Conservation (phyloP, 1,140 invertebrate genomes). For the Liolophura sinensis region DNA sequence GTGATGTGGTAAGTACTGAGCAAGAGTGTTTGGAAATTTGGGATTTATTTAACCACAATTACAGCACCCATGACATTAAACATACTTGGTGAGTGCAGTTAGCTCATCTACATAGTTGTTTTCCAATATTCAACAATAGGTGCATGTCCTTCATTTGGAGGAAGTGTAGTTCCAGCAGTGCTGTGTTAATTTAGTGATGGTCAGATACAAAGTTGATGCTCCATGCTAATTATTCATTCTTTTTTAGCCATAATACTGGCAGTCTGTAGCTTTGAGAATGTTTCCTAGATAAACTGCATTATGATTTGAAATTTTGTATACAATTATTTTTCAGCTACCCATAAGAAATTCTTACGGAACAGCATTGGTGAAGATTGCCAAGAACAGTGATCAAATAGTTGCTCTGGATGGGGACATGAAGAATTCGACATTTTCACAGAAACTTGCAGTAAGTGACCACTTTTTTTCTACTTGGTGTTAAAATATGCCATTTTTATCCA, state of each 20-base stretch:
- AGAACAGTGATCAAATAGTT: conserved; percentile 80
- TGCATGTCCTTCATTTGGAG: too few species aligned
- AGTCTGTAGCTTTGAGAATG: not conserved
- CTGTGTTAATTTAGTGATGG: too few species aligned
- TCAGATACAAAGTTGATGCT: too few species aligned
- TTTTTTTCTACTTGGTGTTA: not conserved
- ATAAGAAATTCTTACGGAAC: conserved; percentile 91
- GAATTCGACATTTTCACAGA: conserved; percentile 95
- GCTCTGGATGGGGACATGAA: conserved; percentile 94
- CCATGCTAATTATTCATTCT: too few species aligned
- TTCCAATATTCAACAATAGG: too few species aligned
- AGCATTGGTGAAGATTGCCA: conserved; percentile 82
- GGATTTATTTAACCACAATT: too few species aligned
- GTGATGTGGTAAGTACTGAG: conserved; percentile 53
- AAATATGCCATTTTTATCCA: not conserved
- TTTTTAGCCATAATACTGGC: too few species aligned
- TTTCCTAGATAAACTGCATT: not conserved
- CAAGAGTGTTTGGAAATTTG: not conserved
- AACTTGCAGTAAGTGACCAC: conserved; percentile 69
- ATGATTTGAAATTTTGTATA: not conserved
- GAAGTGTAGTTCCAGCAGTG: too few species aligned
- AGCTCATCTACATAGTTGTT: too few species aligned
- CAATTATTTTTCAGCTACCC: conserved; percentile 69
- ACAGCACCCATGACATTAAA: too few species aligned
- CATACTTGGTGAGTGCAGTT: too few species aligned